Evolutionary conservation across 2,888 invertebrate species (phyloP), one percentile per base, ranked within the genome.

Genomic region (Chrysolina haemoptera): DNA sequence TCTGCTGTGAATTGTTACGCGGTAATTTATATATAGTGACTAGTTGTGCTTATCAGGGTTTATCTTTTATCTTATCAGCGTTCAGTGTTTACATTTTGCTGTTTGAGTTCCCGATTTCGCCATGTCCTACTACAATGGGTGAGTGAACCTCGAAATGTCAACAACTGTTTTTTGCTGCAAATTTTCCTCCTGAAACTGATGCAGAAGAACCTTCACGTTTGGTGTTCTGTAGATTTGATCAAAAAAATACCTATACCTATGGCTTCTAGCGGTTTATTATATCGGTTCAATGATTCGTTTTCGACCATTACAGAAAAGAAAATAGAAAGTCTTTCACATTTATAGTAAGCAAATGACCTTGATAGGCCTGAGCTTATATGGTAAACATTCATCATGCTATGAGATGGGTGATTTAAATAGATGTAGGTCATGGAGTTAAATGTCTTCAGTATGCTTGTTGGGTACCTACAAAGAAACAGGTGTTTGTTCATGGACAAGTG

Each of bases 91-190:
- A 74, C 59, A 67, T 68, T 64, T 66, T 48, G 70, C 35, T 69
- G 55, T 67, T 40, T 71, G n/a, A 59, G 68, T 64, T 74, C 2
- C 64, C 59, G 48, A 40, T 68, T 71, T 68, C 35, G 59, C 50
- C 70, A 77, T 75, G 77, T 77, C 77, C 71, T 77, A 77, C 71
- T 77, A 77, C 70, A 77, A 77, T 65, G 77, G 77, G 77, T 77
- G 73, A 75, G 77, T 77, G 71, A 71, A 71, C 70, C 66, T 22
- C 59, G 18, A 35, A 16, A 46, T 46, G 35, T 62, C 63, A 70
- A 53, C 53, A 53, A 40, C 22, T 8, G 11, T 35, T 59, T 59
- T 59, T 59, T 55, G 22, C 55, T 11, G n/a, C n/a, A 35, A 27
- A n/a, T 59, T 6, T n/a, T 22, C 27, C n/a, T 8, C n/a, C 14